Conservation (phyloP, 2,888 invertebrate genomes). For the Netelia fuscicornis region DNA sequence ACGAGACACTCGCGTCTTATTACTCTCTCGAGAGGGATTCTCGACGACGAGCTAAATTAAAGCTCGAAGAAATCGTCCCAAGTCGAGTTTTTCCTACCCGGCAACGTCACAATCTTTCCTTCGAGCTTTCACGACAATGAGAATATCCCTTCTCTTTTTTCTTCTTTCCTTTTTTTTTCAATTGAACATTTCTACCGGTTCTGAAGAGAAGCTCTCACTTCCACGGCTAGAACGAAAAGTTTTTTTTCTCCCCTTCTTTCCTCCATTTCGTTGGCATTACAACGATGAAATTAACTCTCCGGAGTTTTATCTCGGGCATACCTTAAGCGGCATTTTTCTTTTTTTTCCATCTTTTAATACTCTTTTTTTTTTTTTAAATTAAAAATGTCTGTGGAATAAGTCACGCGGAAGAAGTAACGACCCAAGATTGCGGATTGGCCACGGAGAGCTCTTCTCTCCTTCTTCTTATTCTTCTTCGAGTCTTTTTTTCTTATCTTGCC, state of each 20-base stretch:
- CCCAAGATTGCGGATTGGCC: slow-evolving; percentile 33
- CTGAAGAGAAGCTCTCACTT: slow-evolving; percentile 31
- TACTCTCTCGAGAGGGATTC: not conserved
- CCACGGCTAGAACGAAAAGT: slow-evolving; percentile 22
- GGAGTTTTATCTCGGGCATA: slow-evolving; percentile 66
- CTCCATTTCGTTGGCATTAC: slow-evolving; percentile 55
- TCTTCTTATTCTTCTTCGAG: slow-evolving; percentile 26
- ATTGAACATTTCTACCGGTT: slow-evolving; percentile 62
- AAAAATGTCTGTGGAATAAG: slow-evolving; percentile 52
- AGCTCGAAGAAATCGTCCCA: slow-evolving; percentile 20
- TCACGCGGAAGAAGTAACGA: slow-evolving; percentile 28
- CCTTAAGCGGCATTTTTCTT: slow-evolving; percentile 54
- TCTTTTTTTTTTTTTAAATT: slow-evolving; percentile 35
- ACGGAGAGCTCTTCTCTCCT: slow-evolving; percentile 12
- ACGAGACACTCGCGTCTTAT: slow-evolving; percentile 4
- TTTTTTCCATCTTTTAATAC: slow-evolving; percentile 18
- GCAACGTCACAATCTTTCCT: not conserved
- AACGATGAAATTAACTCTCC: slow-evolving; percentile 70
- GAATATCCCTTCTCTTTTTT: not conserved
- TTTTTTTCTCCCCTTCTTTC: slow-evolving; percentile 10
- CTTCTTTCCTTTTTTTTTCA: slow-evolving; percentile 44
- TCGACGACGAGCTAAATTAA: slow-evolving; percentile 8
- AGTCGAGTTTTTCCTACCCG: slow-evolving; percentile 2
- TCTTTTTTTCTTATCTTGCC: too few species aligned
- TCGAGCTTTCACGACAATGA: not conserved